Percentiles rank a stretch among this genome's conserved stretches.
Conservation (phyloP, 2,797 vertebrate species). For the Lepilemur septentrionalis region DNA sequence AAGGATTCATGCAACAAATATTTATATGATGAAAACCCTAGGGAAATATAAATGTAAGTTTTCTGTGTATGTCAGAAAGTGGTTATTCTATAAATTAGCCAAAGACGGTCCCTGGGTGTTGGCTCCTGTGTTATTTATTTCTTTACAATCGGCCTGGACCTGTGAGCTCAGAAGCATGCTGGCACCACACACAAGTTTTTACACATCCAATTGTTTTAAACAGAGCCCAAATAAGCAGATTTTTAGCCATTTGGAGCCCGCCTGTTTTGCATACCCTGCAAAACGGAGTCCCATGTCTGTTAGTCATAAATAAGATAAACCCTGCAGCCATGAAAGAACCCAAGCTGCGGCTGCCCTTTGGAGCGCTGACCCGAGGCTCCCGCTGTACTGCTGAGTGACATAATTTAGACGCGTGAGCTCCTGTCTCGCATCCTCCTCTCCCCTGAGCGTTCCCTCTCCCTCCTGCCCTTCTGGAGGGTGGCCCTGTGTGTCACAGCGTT, state of each 20-base stretch:
- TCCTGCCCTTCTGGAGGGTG: background rate
- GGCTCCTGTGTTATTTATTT: background rate
- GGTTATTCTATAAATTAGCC: background rate
- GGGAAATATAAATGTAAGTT: background rate
- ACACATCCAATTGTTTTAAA: background rate
- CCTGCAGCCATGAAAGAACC: background rate
- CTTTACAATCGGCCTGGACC: background rate
- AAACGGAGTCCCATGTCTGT: background rate
- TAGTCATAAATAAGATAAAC: background rate
- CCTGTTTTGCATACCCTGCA: background rate
- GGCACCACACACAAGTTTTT: background rate
- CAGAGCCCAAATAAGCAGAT: background rate
- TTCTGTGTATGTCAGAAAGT: background rate
- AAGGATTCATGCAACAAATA: background rate
- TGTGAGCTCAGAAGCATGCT: background rate
- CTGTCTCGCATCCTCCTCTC: background rate
- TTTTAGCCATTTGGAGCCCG: background rate
- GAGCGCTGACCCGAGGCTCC: background rate
- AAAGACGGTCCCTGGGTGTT: background rate
- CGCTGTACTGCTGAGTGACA: background rate
- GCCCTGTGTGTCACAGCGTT: rapidly evolving
- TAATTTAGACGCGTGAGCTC: background rate
- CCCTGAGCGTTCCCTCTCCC: background rate
- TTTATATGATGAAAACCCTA: background rate
- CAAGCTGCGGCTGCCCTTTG: rapidly evolving